Conservation (phyloP, 2,113 vertebrate genomes). For the Merops nubicus region DNA sequence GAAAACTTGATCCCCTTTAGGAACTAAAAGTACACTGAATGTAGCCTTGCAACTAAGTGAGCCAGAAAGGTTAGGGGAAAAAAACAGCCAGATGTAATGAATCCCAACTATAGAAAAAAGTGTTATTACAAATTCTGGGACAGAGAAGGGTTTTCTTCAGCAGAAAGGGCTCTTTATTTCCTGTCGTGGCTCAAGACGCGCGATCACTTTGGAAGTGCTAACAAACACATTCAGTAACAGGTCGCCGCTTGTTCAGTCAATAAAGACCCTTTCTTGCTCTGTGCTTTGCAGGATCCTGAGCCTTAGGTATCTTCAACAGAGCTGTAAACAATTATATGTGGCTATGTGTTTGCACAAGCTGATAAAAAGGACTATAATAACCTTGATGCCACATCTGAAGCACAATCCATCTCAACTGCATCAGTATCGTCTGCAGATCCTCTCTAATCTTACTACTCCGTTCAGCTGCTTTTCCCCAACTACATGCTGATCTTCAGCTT, state of each 20-base stretch:
- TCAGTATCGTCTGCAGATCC: not conserved
- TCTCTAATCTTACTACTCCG: not conserved
- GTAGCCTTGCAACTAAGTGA: not conserved
- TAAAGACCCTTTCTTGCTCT: conserved; percentile 48
- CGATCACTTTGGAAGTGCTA: conserved; percentile 29
- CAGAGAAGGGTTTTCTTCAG: conserved; percentile 31
- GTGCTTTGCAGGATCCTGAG: not conserved
- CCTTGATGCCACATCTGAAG: not conserved
- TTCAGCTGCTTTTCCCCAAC: not conserved
- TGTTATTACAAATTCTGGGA: conserved; percentile 37
- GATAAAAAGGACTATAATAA: conserved; percentile 33
- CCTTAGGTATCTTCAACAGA: conserved; percentile 30
- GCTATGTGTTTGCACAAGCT: not conserved
- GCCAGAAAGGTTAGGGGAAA: not conserved
- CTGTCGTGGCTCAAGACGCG: conserved; percentile 7
- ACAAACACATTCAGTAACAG: conserved; percentile 42
- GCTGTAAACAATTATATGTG: conserved; percentile 25
- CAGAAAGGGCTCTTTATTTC: conserved; percentile 51
- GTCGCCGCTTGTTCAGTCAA: conserved; percentile 8
- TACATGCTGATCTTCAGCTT: not conserved
- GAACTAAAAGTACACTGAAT: not conserved
- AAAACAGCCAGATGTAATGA: not conserved
- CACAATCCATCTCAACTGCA: not conserved
- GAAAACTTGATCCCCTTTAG: not conserved
- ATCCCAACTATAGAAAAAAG: conserved; percentile 30